Evolutionary conservation across 2,113 vertebrate species (phyloP).

Genomic region (Picathartes gymnocephalus): DNA sequence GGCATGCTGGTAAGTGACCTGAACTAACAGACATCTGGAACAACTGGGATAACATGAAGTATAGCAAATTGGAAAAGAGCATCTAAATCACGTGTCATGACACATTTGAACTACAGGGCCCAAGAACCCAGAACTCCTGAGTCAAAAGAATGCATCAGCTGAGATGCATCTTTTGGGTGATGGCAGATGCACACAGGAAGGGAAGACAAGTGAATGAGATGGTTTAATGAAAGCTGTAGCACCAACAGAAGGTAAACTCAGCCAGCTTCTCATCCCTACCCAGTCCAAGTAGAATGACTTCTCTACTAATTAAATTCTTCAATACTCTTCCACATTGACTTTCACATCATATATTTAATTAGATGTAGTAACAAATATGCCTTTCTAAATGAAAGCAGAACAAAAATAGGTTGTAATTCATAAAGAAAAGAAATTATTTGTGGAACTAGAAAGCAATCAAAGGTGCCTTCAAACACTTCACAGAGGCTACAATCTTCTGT

Average conservation of each 20-base stretch:
- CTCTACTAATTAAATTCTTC: neutral
- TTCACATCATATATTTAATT: neutral
- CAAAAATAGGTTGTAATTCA: neutral
- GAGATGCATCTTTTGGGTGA: neutral
- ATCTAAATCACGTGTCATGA: neutral
- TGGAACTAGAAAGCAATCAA: neutral
- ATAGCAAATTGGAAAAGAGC: neutral
- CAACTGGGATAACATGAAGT: neutral
- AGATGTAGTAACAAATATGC: neutral
- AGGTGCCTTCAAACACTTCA: neutral
- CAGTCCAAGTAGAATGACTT: neutral
- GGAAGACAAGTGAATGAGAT: neutral
- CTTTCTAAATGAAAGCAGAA: neutral
- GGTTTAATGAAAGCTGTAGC: neutral
- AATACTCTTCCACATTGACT: neutral
- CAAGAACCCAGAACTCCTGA: neutral
- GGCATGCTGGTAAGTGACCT: neutral
- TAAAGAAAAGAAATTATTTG: neutral
- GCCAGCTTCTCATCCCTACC: neutral
- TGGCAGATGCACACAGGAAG: accelerated
- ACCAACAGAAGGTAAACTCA: neutral
- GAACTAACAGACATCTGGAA: neutral
- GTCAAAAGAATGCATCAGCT: neutral
- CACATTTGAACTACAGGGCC: neutral
- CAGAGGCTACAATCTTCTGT: neutral